Base-by-base conservation (phyloP, 2,113 vertebrate genomes). In the Chloropsis hardwickii region DNA sequence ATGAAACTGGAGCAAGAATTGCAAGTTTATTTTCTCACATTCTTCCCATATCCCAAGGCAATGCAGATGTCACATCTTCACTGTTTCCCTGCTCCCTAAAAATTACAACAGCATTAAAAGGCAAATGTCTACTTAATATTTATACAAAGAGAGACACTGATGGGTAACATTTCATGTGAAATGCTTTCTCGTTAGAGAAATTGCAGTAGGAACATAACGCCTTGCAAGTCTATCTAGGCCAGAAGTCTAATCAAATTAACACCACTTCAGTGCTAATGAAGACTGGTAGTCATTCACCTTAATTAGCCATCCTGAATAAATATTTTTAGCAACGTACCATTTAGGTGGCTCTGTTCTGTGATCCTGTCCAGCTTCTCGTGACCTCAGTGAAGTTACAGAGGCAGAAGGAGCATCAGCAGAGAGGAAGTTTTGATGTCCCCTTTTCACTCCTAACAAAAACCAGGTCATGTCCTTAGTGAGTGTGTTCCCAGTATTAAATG, bases 201-300 rank as follows among this genome's bases (percentile, higher is more conserved):
- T 90, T 88, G n/a, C 82, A 64, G 90, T 48, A 90, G 47, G 69
- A 93, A 69, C 82, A 57, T 86, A 96, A 81, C 12, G 57, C 51
- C 44, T 95, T 45, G 31, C 64, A 88, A 92, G 70, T 27, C 71
- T 96, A 96, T 97, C 65, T 95, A 95, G 96, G 93, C 79, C 95
- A 95, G 92, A 82, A 96, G 90, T 90, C 88, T 96, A 94, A 96
- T 96, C 94, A 97, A 97, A 96, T 96, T 97, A 96, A 92, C 76
- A 81, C 69, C 82, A 94, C 92, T 92, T 96, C 92, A 95, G 48
- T 93, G 94, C 88, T 95, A 96, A 97, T 95, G 85, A 97, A 92
- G 90, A 81, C 88, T 94, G 92, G 85, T 96, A 94, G 92, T 88
- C 56, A 90, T 88, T 93, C 95, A 92, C 79, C 88, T 92, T 96